Evolutionary conservation across 2,113 vertebrate genomes (phyloP).

Genomic region (Caloenas nicobarica): DNA sequence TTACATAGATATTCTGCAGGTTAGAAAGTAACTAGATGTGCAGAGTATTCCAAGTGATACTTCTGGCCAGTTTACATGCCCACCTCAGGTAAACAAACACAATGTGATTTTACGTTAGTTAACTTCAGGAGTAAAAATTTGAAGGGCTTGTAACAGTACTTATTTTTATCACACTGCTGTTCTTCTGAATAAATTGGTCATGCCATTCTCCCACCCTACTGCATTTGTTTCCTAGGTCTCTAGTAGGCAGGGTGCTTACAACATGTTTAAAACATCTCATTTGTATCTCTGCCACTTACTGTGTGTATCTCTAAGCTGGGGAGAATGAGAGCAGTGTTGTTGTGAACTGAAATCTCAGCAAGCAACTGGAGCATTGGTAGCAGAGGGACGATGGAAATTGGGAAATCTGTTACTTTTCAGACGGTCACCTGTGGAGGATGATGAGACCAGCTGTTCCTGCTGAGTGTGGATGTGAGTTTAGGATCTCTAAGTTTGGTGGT

Average conservation of each 20-base stretch:
- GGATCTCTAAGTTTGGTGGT: background rate
- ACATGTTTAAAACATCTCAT: background rate
- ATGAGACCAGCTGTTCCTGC: background rate
- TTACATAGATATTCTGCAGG: background rate
- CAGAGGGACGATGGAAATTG: background rate
- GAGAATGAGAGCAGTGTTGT: background rate
- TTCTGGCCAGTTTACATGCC: background rate
- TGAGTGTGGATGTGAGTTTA: background rate
- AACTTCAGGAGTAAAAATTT: background rate
- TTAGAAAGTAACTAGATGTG: background rate
- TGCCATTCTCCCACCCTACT: rapidly evolving
- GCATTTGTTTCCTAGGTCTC: background rate
- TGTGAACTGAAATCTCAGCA: background rate
- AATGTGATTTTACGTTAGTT: background rate
- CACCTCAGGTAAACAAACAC: background rate
- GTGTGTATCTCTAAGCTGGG: background rate
- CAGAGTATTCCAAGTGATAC: background rate
- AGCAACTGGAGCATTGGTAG: background rate
- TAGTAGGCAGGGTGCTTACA: background rate
- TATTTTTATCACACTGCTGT: background rate
- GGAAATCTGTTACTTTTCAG: background rate
- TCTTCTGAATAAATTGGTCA: background rate
- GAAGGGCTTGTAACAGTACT: background rate
- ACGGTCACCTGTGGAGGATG: background rate
- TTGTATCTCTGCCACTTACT: background rate